phyloP scores from a whole-genome alignment of 2,113 vertebrate genomes.

The Labeo rohita region DNA sequence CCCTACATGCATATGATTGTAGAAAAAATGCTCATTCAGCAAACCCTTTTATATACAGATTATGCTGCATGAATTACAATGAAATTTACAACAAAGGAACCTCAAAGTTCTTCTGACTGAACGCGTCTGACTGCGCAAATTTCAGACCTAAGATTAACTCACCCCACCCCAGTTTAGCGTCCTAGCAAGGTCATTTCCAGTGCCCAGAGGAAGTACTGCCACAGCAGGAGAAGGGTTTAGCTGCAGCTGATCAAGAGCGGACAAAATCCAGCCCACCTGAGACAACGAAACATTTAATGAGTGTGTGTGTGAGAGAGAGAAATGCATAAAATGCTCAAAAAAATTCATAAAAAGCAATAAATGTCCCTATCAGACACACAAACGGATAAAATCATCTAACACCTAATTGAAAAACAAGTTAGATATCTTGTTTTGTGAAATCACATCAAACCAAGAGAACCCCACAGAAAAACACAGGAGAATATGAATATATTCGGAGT shows the following conservation, averaged over 20 bases:
- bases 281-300: background rate
- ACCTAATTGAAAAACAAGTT: background rate
- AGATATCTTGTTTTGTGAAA: slow-evolving; percentile 14
- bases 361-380: background rate
- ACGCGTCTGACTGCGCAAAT: background rate
- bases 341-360: background rate
- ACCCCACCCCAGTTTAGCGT: slow-evolving; percentile 98
- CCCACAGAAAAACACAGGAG: background rate
- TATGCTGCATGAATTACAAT: background rate
- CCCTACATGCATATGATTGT: slow-evolving; percentile 75
- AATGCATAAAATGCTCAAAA: background rate
- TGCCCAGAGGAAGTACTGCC: slow-evolving; percentile 90
- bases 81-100: background rate
- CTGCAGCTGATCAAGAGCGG: slow-evolving; percentile 88
- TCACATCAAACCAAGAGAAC: background rate
- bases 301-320: background rate
- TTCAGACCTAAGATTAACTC: slow-evolving; percentile 56
- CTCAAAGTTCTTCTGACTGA: background rate
- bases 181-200: slow-evolving; percentile 92
- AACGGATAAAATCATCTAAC: background rate
- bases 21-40: background rate
- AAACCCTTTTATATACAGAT: background rate
- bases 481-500: slow-evolving; percentile 12
- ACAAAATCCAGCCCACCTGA: slow-evolving; percentile 96
- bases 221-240: slow-evolving; percentile 89